Percentiles rank a stretch among this genome's conserved stretches.
Evolutionary conservation across 2,888 invertebrate genomes (phyloP).

Genomic region (Neoascia interrupta): DNA sequence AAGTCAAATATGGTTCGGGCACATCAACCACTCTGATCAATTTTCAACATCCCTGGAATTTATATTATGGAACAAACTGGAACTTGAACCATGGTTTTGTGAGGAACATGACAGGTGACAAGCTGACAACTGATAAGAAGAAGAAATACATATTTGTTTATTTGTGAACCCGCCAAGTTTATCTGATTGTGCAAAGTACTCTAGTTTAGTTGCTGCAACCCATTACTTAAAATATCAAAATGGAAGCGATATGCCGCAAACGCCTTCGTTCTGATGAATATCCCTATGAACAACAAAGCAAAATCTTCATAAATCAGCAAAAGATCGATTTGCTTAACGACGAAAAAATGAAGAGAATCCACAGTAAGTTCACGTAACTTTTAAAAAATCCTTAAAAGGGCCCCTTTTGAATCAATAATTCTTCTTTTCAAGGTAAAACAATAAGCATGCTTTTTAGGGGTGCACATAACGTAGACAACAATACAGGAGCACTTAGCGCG

Average conservation of each 20-base stretch:
- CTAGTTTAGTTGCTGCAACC: background rate
- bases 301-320: constrained; percentile 69
- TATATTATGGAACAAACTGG: too few species aligned
- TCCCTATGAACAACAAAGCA: constrained; percentile 58
- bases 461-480: constrained; percentile 53
- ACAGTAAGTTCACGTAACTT: constrained; percentile 52
- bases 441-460: constrained; percentile 67
- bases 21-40: too few species aligned
- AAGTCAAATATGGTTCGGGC: too few species aligned
- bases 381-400: background rate
- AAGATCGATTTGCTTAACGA: constrained; percentile 47
- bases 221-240: too few species aligned
- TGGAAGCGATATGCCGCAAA: constrained; percentile 60
- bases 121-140: too few species aligned
- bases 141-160: constrained; percentile 54
- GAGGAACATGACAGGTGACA: too few species aligned
- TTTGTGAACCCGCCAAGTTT: constrained; percentile 22
- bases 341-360: constrained; percentile 69
- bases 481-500: constrained; percentile 2
- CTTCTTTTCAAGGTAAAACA: constrained; percentile 70
- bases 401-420: too few species aligned
- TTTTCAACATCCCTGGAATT: too few species aligned
- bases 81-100: too few species aligned
- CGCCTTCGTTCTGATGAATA: constrained; percentile 65
- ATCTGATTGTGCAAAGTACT: background rate